phyloP scores from a whole-genome alignment of 92 coral and sea anemone genomes.

The Palythoa grandiflora region DNA sequence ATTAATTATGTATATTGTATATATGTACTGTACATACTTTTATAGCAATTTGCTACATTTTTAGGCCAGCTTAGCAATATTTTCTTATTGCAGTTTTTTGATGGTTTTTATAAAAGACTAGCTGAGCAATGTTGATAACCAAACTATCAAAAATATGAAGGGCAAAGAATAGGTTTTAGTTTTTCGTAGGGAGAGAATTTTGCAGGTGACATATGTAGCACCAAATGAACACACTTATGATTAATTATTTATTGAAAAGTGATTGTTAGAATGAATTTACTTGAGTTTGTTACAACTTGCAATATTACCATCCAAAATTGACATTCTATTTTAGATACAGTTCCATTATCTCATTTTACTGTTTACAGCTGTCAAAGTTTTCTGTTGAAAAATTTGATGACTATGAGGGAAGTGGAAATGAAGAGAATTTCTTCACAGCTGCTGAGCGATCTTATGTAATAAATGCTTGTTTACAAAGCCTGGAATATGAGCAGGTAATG shows the following conservation, averaged over 20 bases:
- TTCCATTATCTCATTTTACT: conserved; percentile 1
- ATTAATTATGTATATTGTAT: too few species aligned
- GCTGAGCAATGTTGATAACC: too few species aligned
- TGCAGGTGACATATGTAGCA: background rate
- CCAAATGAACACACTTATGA: background rate
- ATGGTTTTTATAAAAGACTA: too few species aligned
- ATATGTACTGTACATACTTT: too few species aligned
- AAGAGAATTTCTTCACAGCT: conserved; percentile 80
- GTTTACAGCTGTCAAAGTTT: conserved; percentile 67
- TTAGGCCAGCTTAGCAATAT: too few species aligned
- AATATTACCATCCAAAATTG: background rate
- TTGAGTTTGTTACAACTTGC: background rate
- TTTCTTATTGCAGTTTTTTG: too few species aligned
- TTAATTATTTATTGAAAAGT: background rate
- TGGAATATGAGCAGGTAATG: conserved; percentile 71
- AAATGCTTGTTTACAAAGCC: conserved; percentile 74
- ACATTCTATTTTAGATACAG: background rate
- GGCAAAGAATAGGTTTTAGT: background rate
- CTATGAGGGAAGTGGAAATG: conserved; percentile 80
- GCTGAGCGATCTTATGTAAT: conserved; percentile 88
- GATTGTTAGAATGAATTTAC: background rate
- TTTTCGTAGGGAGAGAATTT: background rate
- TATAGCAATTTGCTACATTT: too few species aligned
- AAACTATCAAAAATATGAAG: too few species aligned
- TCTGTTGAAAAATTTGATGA: conserved; percentile 62